phyloP scores from a whole-genome alignment of 2,888 invertebrate genomes.

The Spilosoma lubricipeda region DNA sequence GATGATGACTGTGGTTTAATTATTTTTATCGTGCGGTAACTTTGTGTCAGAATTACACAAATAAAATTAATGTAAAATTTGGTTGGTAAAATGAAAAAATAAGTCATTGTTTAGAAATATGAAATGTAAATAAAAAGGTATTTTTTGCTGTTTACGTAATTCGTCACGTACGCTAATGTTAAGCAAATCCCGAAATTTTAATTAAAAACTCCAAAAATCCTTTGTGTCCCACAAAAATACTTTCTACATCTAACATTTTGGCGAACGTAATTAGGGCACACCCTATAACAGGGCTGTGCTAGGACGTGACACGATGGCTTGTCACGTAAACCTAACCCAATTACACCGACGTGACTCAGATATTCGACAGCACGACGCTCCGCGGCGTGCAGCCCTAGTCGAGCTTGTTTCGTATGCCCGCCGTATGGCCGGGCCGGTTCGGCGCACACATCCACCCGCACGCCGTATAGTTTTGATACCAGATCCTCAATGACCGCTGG shows the following conservation, averaged over 20 bases:
- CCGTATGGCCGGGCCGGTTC: constrained; percentile 79
- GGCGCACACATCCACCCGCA: constrained; percentile 76
- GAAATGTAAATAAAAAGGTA: not conserved
- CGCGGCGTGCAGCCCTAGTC: constrained; percentile 53
- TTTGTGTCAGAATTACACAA: constrained; percentile 13
- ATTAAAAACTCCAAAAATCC: constrained; percentile 16
- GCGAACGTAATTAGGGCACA: constrained; percentile 81
- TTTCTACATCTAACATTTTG: constrained; percentile 53
- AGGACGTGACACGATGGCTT: constrained; percentile 72
- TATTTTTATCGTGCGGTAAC: constrained; percentile 3
- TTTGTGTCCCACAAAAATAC: constrained; percentile 28
- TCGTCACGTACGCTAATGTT: not conserved
- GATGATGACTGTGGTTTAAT: not conserved
- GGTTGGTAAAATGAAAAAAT: not conserved
- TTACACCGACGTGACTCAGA: constrained; percentile 81
- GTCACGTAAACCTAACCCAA: constrained; percentile 85
- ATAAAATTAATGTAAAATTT: constrained; percentile 4
- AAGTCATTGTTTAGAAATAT: not conserved
- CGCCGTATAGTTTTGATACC: constrained; percentile 79
- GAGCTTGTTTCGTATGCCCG: constrained; percentile 82
- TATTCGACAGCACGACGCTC: constrained; percentile 71
- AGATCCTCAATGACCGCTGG: constrained; percentile 88
- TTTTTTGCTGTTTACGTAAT: not conserved
- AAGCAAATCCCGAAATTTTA: constrained; percentile 1
- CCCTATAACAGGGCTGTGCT: constrained; percentile 62